Evolutionary conservation across 2,797 vertebrate genomes (phyloP).

Genomic region (Alosa sapidissima): DNA sequence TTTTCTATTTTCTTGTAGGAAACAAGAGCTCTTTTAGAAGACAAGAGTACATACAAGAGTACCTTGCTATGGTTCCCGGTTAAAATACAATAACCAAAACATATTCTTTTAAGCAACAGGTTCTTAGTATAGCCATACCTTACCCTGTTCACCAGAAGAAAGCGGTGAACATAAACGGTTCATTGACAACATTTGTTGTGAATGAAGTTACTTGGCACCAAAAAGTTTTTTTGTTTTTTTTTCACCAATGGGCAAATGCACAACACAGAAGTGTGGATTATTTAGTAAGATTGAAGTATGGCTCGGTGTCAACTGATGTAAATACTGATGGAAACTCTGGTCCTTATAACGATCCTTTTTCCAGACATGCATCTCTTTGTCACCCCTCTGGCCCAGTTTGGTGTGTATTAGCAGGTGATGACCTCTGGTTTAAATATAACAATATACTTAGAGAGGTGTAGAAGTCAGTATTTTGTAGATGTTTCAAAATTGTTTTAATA

Average conservation of each 20-base stretch:
- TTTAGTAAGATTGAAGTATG: background rate
- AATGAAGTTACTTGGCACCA: background rate
- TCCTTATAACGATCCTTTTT: background rate
- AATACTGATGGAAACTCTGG: background rate
- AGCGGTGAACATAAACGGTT: background rate
- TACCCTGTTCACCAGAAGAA: background rate
- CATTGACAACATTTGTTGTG: background rate
- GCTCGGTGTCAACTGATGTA: background rate
- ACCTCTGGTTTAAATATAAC: slow-evolving; percentile 15
- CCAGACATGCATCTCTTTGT: slow-evolving; percentile 6
- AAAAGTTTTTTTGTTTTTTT: background rate
- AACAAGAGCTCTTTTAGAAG: background rate
- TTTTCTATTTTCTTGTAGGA: background rate
- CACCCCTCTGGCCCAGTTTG: background rate
- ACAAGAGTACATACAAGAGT: background rate
- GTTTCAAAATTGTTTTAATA: slow-evolving; percentile 18
- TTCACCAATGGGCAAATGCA: background rate
- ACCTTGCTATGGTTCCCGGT: background rate
- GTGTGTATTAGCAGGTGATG: slow-evolving; percentile 7
- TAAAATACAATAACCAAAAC: background rate
- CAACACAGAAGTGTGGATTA: background rate
- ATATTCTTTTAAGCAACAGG: background rate
- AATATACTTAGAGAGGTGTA: slow-evolving; percentile 1
- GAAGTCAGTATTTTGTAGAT: slow-evolving; percentile 17
- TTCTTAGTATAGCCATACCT: background rate